Percentiles rank a stretch among this genome's conserved stretches.
Conservation (phyloP, 2,113 vertebrate genomes). For the Diadophis punctatus region DNA sequence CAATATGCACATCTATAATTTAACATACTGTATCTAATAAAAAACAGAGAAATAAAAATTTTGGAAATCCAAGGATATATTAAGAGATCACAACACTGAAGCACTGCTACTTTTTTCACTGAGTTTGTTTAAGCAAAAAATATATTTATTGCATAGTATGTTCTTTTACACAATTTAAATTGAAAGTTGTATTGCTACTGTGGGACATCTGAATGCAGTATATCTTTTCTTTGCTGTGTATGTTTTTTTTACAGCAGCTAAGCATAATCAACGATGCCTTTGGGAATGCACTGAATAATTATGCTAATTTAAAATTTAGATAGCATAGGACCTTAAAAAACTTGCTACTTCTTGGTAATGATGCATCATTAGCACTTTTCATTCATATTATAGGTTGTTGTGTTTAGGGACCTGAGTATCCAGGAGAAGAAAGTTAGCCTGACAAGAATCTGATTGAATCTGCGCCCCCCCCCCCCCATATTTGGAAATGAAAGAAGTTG, state of each 20-base stretch:
- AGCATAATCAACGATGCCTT: constrained; percentile 62
- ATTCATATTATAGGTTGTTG: constrained; percentile 74
- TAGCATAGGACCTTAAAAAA: constrained; percentile 69
- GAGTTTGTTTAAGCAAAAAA: constrained; percentile 4
- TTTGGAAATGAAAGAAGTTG: constrained; percentile 67
- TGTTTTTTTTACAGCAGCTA: constrained; percentile 49
- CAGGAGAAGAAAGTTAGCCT: constrained; percentile 70
- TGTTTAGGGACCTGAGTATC: constrained; percentile 72
- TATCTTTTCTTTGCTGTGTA: constrained; percentile 46
- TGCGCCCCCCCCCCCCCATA: constrained; percentile 70
- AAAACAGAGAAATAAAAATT: background rate
- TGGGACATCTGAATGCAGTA: constrained; percentile 43
- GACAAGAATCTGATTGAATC: constrained; percentile 71
- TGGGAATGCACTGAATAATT: constrained; percentile 68
- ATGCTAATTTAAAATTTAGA: constrained; percentile 72
- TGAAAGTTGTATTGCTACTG: constrained; percentile 11
- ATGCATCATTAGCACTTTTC: constrained; percentile 67
- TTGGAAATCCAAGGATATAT: constrained; percentile 1
- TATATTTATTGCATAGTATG: background rate
- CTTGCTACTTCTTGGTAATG: constrained; percentile 68
- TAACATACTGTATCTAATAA: background rate
- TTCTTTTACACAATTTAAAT: background rate
- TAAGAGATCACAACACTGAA: background rate
- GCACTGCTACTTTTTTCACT: background rate
- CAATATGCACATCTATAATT: background rate